A percentile compares a stretch with the other conserved stretches of the same genome.
Conservation (phyloP, 2,888 invertebrate species). For the Drosophila neoperkinsi region DNA sequence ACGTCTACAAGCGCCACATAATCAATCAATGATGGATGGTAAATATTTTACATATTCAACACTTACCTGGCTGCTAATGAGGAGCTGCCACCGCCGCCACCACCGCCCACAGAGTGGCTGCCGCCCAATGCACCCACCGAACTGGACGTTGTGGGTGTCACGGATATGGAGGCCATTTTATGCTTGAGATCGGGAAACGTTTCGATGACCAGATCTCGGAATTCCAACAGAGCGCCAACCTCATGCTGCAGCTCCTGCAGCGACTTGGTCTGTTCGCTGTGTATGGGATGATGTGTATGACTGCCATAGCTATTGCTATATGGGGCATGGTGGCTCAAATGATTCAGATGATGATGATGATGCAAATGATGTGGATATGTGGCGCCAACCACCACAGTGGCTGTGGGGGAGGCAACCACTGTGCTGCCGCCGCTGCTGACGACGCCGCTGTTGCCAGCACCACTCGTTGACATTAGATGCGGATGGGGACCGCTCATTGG, state of each 20-base stretch:
- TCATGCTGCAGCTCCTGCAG: slow-evolving; percentile 97
- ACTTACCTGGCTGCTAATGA: slow-evolving; percentile 84
- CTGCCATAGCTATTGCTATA: slow-evolving; percentile 81
- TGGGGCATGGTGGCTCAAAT: slow-evolving; percentile 79
- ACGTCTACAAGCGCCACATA: slow-evolving; percentile 80
- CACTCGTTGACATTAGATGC: slow-evolving; percentile 40
- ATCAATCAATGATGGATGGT: not conserved
- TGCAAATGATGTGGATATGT: slow-evolving; percentile 82
- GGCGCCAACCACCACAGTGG: slow-evolving; percentile 78
- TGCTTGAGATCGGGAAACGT: slow-evolving; percentile 95
- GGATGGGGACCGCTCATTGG: slow-evolving; percentile 88
- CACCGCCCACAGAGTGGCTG: slow-evolving; percentile 69
- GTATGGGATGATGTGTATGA: slow-evolving; percentile 89
- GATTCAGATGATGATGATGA: slow-evolving; percentile 79
- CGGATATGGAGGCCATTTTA: slow-evolving; percentile 91
- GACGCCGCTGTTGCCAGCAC: slow-evolving; percentile 37
- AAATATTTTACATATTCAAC: not conserved
- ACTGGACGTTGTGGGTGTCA: slow-evolving; percentile 73
- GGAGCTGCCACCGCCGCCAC: slow-evolving; percentile 68
- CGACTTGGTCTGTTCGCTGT: slow-evolving; percentile 96
- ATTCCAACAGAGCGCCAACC: slow-evolving; percentile 95
- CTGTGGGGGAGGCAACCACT: slow-evolving; percentile 60
- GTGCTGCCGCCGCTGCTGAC: slow-evolving; percentile 35
- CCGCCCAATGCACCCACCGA: slow-evolving; percentile 65
- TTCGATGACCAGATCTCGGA: slow-evolving; percentile 97